Evolutionary conservation across 1,140 invertebrate genomes (phyloP), one percentile per base, ranked within the genome.

Genomic region (Ericerus pela): DNA sequence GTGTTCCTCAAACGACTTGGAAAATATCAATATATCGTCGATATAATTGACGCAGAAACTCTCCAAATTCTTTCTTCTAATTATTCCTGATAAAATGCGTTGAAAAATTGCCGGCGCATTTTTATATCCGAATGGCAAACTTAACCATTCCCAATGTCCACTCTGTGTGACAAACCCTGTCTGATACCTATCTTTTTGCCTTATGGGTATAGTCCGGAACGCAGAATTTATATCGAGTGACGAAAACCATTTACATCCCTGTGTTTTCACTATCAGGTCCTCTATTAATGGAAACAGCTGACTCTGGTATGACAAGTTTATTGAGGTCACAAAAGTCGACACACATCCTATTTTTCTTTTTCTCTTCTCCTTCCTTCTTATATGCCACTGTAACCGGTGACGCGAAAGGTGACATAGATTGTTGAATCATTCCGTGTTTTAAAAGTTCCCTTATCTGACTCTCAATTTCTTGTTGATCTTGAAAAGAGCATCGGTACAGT

Each of bases 71-170:
- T 58, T 22, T 56, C 37, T 55, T 53, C 59, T 26, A 41, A 55
- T 51, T 37, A 26, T 51, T 18, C 27, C 33, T 5, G 20, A 31
- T 53, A 64, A 41, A 16, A 63, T 60, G 30, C 70, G 54, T 72
- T 73, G 16, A 72, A 67, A 64, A 68, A 74, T 11, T 70, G 66
- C 11, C 67, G 72, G 1, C 69, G 71, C 0, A 70, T 59, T 59
- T 58, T 68, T 66, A 12, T 65, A 59, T 6, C 66, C 64, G 57
- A 66, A 65, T 3, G 64, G 63, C 51, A 67, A 43, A 53, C 61
- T 60, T 24, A 54, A 63, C 62, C 65, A 69, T 60, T 68, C 64
- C 53, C 38, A 67, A 51, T 66, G 62, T 12, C 66, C 65, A 47
- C 66, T 60, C 54, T 69, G 66, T 51, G 65, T 66, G 10, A 70